These are phyloP conservation scores for Phoenoteleia sp. DNA, from an alignment of 2,888 invertebrate species.

Conservation along the genomic window DNA sequence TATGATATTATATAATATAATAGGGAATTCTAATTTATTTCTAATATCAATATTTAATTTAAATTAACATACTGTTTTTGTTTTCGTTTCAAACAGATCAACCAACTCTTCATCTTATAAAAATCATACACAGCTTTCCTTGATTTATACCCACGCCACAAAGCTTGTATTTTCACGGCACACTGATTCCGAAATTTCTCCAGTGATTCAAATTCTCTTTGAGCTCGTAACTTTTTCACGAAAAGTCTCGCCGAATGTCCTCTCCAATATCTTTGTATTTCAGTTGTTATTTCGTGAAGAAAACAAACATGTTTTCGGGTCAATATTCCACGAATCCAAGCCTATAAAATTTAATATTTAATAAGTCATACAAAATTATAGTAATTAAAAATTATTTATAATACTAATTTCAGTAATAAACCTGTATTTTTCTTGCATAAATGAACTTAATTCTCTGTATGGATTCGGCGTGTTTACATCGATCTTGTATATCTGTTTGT, in stretches of 20 bases:
- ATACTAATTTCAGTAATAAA: too few species aligned
- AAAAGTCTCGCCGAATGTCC: constrained; percentile 73
- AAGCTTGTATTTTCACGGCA: constrained; percentile 80
- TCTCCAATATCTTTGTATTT: constrained; percentile 80
- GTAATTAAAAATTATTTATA: too few species aligned
- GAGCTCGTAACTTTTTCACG: constrained; percentile 61
- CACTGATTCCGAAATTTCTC: constrained; percentile 74
- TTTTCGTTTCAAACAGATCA: constrained; percentile 72
- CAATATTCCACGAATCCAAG: constrained; percentile 80
- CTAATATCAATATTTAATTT: too few species aligned
- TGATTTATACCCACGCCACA: constrained; percentile 80
- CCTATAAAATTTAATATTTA: constrained; percentile 67
- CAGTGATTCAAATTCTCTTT: constrained; percentile 75
- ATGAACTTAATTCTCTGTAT: constrained; percentile 12
- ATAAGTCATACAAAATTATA: neutral
- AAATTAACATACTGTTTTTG: constrained; percentile 69
- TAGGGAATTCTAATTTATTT: constrained; percentile 69
- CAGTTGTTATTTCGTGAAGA: constrained; percentile 75
- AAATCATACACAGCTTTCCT: constrained; percentile 74
- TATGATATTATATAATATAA: too few species aligned
- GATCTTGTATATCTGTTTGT: neutral
- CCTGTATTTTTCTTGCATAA: constrained; percentile 49
- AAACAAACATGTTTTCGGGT: constrained; percentile 78
- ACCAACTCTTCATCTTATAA: constrained; percentile 74
- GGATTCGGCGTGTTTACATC: neutral